Evolutionary conservation across 1,140 invertebrate species (phyloP), one percentile per base, ranked within the genome.

Genomic region (Heterodera schachtii): DNA sequence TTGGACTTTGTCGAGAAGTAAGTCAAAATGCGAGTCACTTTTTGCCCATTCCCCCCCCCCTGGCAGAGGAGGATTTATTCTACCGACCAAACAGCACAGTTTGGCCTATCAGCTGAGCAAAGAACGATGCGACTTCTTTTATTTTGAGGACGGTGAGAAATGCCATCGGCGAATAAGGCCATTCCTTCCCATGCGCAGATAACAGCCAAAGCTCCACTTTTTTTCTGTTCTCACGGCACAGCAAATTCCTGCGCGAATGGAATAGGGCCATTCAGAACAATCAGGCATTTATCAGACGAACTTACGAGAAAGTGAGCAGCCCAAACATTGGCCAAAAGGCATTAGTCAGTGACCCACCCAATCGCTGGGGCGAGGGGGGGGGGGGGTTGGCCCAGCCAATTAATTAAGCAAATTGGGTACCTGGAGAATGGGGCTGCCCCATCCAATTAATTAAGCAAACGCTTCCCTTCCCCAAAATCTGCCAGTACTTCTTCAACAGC

Each of bases 11-110:
- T 85, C 31, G 84, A 85, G 52, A 69, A 52, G 77, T 78, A 8
- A 21, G 3, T 66, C 3, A 11, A 74, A n/a, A 49, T 69, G 3
- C 7, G 47, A 78, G 13, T 44, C 21, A 78, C 70, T 46, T 16
- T 7, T n/a, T 67, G 69, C 47, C 49, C 57, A 19, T 19, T 64
- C 5, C 5, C 19, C 16, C 57, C 44, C 82, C 6, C 49, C 49
- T 31, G n/a, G 9, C 69, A 78, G 75, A 64, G 84, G 84, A 13
- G 83, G 84, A 3, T 85, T 57, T 66, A 85, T 85, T 77, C 76
- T 86, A 19, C 85, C 84, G 43, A 84, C 73, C 11, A 82, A 86
- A 77, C 85, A 85, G 69, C 73, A 87, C 49, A 81, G 75, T 67
- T 66, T 79, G 19, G 84, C 84, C 11, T 64, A 81, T 52, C 71